Conservation (phyloP, 2,113 vertebrate species). For the Pycnonotus jocosus region DNA sequence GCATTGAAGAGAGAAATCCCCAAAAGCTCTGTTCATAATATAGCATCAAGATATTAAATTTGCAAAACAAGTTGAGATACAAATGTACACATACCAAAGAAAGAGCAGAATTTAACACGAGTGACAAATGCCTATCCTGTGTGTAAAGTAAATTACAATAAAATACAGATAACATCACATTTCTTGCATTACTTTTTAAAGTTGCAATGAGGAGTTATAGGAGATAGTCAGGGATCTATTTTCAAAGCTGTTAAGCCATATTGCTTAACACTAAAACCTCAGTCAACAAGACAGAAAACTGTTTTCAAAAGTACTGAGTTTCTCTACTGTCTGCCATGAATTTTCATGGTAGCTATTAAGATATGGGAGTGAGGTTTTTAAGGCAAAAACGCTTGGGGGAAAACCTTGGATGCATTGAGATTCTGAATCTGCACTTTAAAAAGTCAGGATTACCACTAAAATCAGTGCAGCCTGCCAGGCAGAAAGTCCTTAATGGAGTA, state of each 20-base stretch:
- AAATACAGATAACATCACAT: background rate
- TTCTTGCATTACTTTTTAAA: background rate
- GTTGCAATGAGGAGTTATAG: background rate
- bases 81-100: background rate
- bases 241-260: background rate
- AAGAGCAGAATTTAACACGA: background rate
- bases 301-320: background rate
- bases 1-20: background rate
- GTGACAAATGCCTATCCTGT: background rate
- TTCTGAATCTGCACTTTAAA: background rate
- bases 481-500: background rate
- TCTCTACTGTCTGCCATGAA: background rate
- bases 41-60: background rate
- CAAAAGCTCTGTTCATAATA: background rate
- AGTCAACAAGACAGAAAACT: background rate
- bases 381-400: background rate
- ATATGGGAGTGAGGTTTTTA: fast-evolving
- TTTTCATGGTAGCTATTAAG: background rate
- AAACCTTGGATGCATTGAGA: background rate
- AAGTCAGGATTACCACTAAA: background rate
- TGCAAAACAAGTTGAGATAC: background rate
- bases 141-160: background rate
- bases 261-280: background rate
- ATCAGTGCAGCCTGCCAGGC: background rate
- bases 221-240: background rate